Evolutionary conservation across 1,140 invertebrate genomes (phyloP), one percentile per base, ranked within the genome.

Genomic region (Chrysomallon squamiferum): DNA sequence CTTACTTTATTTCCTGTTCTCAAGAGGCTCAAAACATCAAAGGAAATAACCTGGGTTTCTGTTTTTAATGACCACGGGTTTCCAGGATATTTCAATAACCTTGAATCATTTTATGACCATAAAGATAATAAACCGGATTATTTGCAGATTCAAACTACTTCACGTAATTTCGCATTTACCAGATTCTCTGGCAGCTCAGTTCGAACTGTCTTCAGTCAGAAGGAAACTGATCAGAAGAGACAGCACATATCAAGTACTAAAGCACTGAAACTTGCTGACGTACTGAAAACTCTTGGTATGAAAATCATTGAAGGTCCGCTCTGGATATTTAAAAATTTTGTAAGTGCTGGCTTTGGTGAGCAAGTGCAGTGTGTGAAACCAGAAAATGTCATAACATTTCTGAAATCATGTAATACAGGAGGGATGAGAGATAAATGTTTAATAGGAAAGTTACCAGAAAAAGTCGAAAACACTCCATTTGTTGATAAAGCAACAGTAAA

Each of bases 271-370:
- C 49, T 67, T 15, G 22, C 15, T n/a, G 29, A 59, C 13, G 45
- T 63, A 3, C 33, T 59, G 15, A 43, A 43, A 38, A 38, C 32
- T 29, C 22, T 71, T 20, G 59, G 58, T 18, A 38, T 71, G 54
- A 71, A 67, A 30, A 32, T 71, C 29, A 18, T 71, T 27, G 58
- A 63, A 32, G 30, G 56, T n/a, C 49, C 69, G 20, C 29, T 20
- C 1, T 15, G 38, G 35, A 59, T 69, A 29, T 50, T 35, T 7
- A 5, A 59, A 18, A 45, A 59, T 35, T 18, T 69, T 20, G 27
- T 64, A 33, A 32, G 49, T 22, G 57, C 58, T 15, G 25, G 60
- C 13, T 22, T 15, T n/a, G n/a, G n/a, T 20, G 33, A 66, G 5
- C 22, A 52, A 7, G 54, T 59, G 27, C 15, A 38, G 20, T 30